Evolutionary conservation across 2,113 vertebrate genomes (phyloP).

Genomic region (Lontra canadensis): DNA sequence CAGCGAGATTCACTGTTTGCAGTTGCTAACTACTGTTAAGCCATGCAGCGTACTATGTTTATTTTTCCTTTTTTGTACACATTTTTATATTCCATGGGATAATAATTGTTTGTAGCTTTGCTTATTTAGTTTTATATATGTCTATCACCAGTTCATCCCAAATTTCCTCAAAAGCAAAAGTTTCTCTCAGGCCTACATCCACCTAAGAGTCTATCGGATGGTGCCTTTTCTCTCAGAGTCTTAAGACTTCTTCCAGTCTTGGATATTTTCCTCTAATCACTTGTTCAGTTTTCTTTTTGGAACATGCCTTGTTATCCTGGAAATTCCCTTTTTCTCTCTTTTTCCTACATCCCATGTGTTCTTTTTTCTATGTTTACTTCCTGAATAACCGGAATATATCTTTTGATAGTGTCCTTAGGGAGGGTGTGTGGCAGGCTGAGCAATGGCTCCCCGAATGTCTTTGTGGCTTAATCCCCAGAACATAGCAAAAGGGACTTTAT

Average conservation of each 20-base stretch:
- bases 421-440: background rate
- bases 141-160: background rate
- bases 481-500: background rate
- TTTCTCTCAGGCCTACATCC: background rate
- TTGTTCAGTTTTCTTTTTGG: background rate
- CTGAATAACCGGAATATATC: background rate
- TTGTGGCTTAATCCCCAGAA: background rate
- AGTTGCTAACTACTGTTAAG: background rate
- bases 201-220: background rate
- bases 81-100: background rate
- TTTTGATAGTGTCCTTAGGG: background rate
- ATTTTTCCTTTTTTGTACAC: background rate
- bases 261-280: background rate
- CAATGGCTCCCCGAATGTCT: background rate
- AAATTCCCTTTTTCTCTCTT: background rate
- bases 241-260: background rate
- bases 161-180: background rate
- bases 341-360: background rate
- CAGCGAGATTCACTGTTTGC: background rate
- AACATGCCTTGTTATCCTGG: background rate
- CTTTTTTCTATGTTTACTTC: background rate
- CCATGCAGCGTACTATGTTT: background rate
- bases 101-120: background rate
- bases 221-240: background rate
- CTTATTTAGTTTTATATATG: constrained; percentile 21